Evolutionary conservation across 2,888 invertebrate species (phyloP), one percentile per base, ranked within the genome.

Genomic region (Cylloceria caligata): DNA sequence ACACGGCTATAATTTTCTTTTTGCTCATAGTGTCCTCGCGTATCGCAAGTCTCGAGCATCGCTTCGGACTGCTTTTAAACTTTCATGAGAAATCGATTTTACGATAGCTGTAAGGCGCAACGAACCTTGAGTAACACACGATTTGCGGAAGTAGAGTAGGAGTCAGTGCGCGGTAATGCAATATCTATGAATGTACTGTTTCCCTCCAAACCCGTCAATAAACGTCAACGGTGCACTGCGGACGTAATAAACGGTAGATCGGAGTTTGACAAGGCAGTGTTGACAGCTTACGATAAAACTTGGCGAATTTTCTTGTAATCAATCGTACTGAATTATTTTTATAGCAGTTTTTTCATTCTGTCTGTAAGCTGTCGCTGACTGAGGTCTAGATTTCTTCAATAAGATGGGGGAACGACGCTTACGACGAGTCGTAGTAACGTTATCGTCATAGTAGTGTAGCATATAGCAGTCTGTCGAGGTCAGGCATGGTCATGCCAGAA

Each of bases 91-190:
- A 49, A 77, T 69, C 68, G 67, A 81, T 76, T 67, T 9, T 42
- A 60, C 55, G 55, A 9, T 16, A 21, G 16, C 9, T n/a, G 39
- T 49, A 60, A 71, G 74, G 65, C 73, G 62, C 81, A 77, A 68
- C 62, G 76, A 81, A 68, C 80, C 76, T 81, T 81, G 75, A 62
- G 64, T 76, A 30, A 57, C 57, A 55, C 49, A 36, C 36, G 19
- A 60, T 21, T 81, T 71, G 55, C 76, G 71, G 49, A 52, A 76
- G 24, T 42, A 42, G 47, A 72, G 60, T 52, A 69, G 36, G 60
- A 67, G 39, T 36, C 57, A 9, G 19, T 19, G 24, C 42, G 19
- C 60, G 49, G 19, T 5, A 45, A 68, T 19, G 24, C 16, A 34
- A 16, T 16, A n/a, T 57, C 13, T 30, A 45, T 21, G 34, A 52